phyloP scores from a whole-genome alignment of 2,888 invertebrate species.

The Hydrotaea diabolus region DNA sequence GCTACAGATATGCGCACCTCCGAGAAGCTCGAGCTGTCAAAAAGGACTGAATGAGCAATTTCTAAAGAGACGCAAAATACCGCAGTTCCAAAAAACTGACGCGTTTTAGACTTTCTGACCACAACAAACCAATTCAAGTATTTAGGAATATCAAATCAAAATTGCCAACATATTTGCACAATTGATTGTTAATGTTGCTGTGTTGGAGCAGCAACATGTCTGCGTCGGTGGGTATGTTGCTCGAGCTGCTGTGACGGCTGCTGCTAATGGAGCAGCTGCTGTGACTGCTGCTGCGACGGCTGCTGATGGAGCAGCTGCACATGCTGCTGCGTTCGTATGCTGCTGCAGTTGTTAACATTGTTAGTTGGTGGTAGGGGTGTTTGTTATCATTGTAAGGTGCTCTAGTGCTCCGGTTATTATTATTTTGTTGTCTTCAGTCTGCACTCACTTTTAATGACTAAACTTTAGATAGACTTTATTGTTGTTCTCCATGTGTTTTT shows the following conservation, averaged over 20 bases:
- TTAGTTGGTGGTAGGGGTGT: not conserved
- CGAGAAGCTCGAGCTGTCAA: too few relatives aligned
- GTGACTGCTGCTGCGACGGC: not conserved
- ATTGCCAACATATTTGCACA: not conserved
- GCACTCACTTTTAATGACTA: not conserved
- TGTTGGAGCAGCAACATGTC: too few relatives aligned
- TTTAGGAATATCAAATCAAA: not conserved
- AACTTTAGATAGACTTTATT: not conserved
- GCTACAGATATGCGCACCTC: too few relatives aligned
- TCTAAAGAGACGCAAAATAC: too few relatives aligned
- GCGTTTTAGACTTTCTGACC: too few relatives aligned
- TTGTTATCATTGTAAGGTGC: slow-evolving; percentile 17
- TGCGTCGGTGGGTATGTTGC: too few relatives aligned
- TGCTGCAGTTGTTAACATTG: not conserved
- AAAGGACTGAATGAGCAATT: too few relatives aligned
- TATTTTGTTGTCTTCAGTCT: not conserved
- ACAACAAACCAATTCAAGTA: too few relatives aligned
- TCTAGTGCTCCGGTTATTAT: slow-evolving; percentile 17
- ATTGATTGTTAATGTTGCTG: slow-evolving; percentile 8
- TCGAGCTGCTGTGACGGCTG: not conserved
- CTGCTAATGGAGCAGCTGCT: not conserved
- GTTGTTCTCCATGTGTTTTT: slow-evolving; percentile 14
- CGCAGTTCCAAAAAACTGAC: too few relatives aligned
- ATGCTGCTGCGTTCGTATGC: not conserved
- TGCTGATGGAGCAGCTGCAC: not conserved